phyloP scores from a whole-genome alignment of 2,888 invertebrate genomes.

The Pollenia griseotomentosa region DNA sequence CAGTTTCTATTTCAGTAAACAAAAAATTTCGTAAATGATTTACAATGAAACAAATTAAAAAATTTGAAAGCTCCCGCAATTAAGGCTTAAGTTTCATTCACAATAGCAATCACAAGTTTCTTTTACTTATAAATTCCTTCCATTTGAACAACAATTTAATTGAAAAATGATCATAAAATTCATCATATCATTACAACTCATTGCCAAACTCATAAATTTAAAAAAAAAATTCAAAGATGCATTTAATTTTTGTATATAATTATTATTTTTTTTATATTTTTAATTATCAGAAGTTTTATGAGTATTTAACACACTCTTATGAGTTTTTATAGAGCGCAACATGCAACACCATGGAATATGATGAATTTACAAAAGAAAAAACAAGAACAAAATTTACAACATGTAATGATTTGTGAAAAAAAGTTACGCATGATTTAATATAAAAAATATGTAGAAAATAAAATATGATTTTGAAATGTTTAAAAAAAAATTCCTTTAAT shows the following conservation, averaged over 20 bases:
- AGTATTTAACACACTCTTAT: constrained; percentile 74
- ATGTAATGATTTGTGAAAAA: constrained; percentile 71
- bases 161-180: constrained; percentile 43
- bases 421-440: constrained; percentile 66
- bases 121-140: too few relatives aligned
- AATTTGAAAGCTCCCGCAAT: too few relatives aligned
- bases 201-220: constrained; percentile 34
- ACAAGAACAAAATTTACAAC: constrained; percentile 33
- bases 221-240: constrained; percentile 57
- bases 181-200: constrained; percentile 42
- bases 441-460: constrained; percentile 29
- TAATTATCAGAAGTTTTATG: constrained; percentile 74
- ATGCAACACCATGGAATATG: constrained; percentile 68
- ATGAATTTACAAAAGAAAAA: constrained; percentile 53
- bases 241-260: background rate
- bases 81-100: too few relatives aligned
- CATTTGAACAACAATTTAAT: background rate
- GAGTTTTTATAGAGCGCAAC: constrained; percentile 71
- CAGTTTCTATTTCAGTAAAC: too few relatives aligned
- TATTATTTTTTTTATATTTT: constrained; percentile 23
- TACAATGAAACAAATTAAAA: too few relatives aligned
- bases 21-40: too few relatives aligned
- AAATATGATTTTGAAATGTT: constrained; percentile 38
- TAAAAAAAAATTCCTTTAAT: constrained; percentile 18
- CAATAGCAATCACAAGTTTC: too few relatives aligned